Conservation (phyloP, 1,140 invertebrate genomes). For the Dendrolimus punctatus region DNA sequence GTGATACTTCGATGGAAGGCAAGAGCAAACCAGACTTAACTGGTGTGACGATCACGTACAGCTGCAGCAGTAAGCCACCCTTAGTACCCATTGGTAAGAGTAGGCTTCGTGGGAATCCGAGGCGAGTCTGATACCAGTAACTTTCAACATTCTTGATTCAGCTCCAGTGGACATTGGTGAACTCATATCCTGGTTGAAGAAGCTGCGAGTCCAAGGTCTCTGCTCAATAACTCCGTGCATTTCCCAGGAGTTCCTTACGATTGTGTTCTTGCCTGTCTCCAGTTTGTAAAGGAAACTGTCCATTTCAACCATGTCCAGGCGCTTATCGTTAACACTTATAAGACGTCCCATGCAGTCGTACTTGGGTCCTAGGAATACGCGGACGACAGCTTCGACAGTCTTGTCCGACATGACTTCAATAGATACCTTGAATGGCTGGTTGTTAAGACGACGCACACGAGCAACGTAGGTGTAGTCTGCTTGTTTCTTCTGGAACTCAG, state of each 20-base stretch:
- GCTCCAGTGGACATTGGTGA: constrained; percentile 40
- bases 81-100: constrained; percentile 78
- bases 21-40: constrained; percentile 76
- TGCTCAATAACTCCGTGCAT: constrained; percentile 53
- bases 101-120: constrained; percentile 76
- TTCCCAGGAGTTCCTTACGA: constrained; percentile 61
- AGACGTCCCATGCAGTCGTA: constrained; percentile 70
- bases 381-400: constrained; percentile 68
- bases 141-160: constrained; percentile 60
- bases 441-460: constrained; percentile 68
- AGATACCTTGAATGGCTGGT: constrained; percentile 73
- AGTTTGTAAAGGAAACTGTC: constrained; percentile 79
- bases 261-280: constrained; percentile 76
- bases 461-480: constrained; percentile 58
- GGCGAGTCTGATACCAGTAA: constrained; percentile 70
- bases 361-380: constrained; percentile 75
- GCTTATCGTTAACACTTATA: constrained; percentile 71
- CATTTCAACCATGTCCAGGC: constrained; percentile 76
- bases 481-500: constrained; percentile 54
- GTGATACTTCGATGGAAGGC: constrained; percentile 62
- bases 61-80: constrained; percentile 75
- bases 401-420: constrained; percentile 74
- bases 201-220: constrained; percentile 43
- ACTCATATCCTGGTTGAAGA: constrained; percentile 36
- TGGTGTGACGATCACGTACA: constrained; percentile 78